A percentile compares a stretch with the other conserved stretches of the same genome.
Conservation (phyloP, 2,797 vertebrate species). For the Melanotaenia parkinsoni region DNA sequence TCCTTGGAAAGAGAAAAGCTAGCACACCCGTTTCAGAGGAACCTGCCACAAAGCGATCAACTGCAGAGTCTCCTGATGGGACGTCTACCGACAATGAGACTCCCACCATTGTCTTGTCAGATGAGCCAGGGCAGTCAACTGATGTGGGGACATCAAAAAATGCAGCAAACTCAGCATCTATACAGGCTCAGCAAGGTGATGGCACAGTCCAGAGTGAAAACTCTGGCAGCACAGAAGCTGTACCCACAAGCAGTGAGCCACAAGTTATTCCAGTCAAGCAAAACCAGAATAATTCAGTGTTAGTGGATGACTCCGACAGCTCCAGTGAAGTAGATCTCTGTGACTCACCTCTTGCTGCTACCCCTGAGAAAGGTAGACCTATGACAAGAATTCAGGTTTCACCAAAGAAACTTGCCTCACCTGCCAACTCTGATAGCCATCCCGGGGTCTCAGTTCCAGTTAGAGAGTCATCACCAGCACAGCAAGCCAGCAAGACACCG, state of each 20-base stretch:
- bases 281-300: constrained; percentile 4
- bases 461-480: constrained; percentile 9
- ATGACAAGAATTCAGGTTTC: constrained; percentile 8
- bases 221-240: constrained; percentile 13
- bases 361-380: constrained; percentile 27
- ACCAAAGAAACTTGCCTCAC: constrained; percentile 28
- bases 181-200: constrained; percentile 17
- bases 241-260: constrained; percentile 2
- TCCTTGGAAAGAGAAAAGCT: constrained; percentile 80
- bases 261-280: constrained; percentile 20
- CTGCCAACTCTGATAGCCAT: constrained; percentile 22
- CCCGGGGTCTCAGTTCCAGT: constrained; percentile 19
- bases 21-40: constrained; percentile 45
- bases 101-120: constrained; percentile 40
- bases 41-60: constrained; percentile 52
- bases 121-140: background rate
- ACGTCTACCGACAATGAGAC: background rate
- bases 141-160: background rate
- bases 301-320: constrained; percentile 53
- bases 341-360: constrained; percentile 39
- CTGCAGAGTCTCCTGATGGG: background rate
- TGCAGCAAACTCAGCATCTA: constrained; percentile 19
- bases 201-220: constrained; percentile 19
- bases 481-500: constrained; percentile 15
- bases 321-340: constrained; percentile 70